Percentiles rank a stretch among this genome's conserved stretches.
Evolutionary conservation across 2,888 invertebrate genomes (phyloP).

Genomic region (Clusia tigrina): DNA sequence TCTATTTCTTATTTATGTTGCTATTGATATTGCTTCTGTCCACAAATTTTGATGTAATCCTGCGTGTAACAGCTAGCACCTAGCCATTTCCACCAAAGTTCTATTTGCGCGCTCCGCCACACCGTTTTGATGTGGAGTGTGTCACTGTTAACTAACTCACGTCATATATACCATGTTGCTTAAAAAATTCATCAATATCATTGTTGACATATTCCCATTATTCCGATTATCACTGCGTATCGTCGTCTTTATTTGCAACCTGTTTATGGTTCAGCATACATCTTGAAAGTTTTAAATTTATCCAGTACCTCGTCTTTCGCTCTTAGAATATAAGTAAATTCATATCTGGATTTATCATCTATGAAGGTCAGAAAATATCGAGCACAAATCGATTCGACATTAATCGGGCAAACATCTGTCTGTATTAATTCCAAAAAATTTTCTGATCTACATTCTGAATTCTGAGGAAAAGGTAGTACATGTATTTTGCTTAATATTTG

Average conservation of each 20-base stretch:
- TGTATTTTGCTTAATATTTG: constrained; percentile 10
- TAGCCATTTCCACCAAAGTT: constrained; percentile 27
- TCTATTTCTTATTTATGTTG: constrained; percentile 29
- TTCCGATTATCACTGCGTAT: constrained; percentile 30
- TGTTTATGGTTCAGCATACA: constrained; percentile 25
- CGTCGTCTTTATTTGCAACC: constrained; percentile 18
- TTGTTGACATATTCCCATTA: constrained; percentile 26
- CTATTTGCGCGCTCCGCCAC: constrained; percentile 26
- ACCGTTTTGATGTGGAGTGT: constrained; percentile 31
- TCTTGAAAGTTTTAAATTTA: constrained; percentile 26
- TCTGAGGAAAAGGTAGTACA: constrained; percentile 7
- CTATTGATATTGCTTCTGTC: too few species aligned
- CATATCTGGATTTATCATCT: constrained; percentile 24
- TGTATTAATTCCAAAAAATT: constrained; percentile 9
- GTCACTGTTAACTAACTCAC: constrained; percentile 25
- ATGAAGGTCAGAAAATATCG: constrained; percentile 30
- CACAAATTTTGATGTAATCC: constrained; percentile 19
- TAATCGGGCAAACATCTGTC: constrained; percentile 19
- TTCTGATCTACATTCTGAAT: constrained; percentile 3
- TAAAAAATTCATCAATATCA: constrained; percentile 22
- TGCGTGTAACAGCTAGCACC: constrained; percentile 26
- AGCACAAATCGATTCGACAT: constrained; percentile 21
- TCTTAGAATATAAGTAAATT: constrained; percentile 25
- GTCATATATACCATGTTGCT: constrained; percentile 25
- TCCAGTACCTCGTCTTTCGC: constrained; percentile 27